phyloP scores from a whole-genome alignment of 2,888 invertebrate genomes.

The Cephalotes varians region DNA sequence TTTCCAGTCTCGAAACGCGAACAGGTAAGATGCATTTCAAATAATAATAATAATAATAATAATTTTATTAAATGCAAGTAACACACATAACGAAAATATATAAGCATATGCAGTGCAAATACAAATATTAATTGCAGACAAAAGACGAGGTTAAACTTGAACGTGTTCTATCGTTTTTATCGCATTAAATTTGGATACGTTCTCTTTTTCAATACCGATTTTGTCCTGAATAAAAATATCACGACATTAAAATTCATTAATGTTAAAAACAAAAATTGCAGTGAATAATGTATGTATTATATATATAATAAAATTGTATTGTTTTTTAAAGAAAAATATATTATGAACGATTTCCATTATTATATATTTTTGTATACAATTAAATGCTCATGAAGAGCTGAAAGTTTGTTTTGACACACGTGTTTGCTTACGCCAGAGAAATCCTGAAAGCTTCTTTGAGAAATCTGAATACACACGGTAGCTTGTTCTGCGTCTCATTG shows the following conservation, averaged over 20 bases:
- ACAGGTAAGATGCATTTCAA: constrained; percentile 67
- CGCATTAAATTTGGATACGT: neutral
- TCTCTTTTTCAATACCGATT: neutral
- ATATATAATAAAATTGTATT: neutral
- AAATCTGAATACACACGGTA: constrained; percentile 59
- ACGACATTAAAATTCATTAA: neutral
- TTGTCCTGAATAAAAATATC: neutral
- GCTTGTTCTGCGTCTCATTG: constrained; percentile 58
- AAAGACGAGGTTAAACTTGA: too few species aligned
- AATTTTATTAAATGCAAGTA: too few species aligned
- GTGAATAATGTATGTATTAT: neutral
- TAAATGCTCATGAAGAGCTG: neutral
- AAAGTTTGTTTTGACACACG: constrained; percentile 22
- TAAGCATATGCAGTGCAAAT: too few species aligned
- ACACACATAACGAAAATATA: too few species aligned
- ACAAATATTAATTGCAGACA: too few species aligned
- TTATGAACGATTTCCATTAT: neutral
- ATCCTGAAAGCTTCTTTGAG: constrained; percentile 51
- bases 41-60: too few species aligned
- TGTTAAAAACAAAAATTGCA: neutral
- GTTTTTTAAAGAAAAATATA: neutral
- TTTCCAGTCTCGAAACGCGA: constrained; percentile 71
- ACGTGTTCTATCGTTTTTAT: neutral
- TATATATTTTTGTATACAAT: neutral
- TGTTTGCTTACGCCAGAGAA: neutral